Conservation (phyloP, 1,140 invertebrate species). For the Pantala flavescens region DNA sequence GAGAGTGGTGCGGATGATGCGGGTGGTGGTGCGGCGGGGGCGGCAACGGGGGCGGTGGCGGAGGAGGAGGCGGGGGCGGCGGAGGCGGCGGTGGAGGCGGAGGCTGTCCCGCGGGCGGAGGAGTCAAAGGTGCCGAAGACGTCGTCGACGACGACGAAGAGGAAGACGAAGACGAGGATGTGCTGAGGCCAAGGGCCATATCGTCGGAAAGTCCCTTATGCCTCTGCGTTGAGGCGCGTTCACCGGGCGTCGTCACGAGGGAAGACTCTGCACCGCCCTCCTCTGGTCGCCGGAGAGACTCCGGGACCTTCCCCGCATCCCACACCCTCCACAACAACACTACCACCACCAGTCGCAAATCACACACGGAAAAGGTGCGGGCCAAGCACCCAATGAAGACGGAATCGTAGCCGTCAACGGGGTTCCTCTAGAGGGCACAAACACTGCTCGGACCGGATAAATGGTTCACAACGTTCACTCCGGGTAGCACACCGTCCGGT, state of each 20-base stretch:
- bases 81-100: slow-evolving; percentile 24
- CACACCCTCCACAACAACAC: neutral
- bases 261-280: neutral
- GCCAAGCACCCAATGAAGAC: too few species aligned
- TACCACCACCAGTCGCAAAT: neutral
- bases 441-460: too few species aligned
- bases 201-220: neutral
- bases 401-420: too few species aligned
- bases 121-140: neutral
- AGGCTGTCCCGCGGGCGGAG: neutral
- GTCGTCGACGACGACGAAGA: neutral
- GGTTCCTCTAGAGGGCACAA: too few species aligned
- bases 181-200: neutral
- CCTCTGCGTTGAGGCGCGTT: neutral
- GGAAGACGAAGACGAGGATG: neutral
- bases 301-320: neutral
- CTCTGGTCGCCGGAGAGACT: neutral
- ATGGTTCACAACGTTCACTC: too few species aligned
- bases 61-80: slow-evolving; percentile 24
- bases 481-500: too few species aligned
- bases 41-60: slow-evolving; percentile 34
- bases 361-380: neutral
- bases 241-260: neutral
- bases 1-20: slow-evolving; percentile 29
- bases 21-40: slow-evolving; percentile 31